Conservation (phyloP, 1,140 invertebrate species). For the Pseudobourletiella spinata region DNA sequence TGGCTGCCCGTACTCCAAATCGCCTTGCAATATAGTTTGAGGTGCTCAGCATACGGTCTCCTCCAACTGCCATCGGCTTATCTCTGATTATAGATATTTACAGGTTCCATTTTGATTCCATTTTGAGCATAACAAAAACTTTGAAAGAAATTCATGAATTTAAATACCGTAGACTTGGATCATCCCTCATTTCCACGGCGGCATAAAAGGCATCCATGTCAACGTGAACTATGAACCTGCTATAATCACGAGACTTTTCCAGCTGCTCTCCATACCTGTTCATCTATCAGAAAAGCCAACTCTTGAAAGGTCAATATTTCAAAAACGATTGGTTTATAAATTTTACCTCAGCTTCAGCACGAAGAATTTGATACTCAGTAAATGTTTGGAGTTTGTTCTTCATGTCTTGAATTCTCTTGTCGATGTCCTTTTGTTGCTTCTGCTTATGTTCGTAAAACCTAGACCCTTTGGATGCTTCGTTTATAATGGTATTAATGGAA, state of each 20-base stretch:
- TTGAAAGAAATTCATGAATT: too few relatives aligned
- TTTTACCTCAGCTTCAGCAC: conserved; percentile 41
- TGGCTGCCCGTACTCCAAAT: conserved; percentile 57
- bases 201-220: conserved; percentile 63
- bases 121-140: too few relatives aligned
- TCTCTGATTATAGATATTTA: conserved; percentile 34
- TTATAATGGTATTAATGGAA: conserved; percentile 51
- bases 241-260: conserved; percentile 43
- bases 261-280: conserved; percentile 41
- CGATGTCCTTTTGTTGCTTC: conserved; percentile 42
- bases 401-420: conserved; percentile 45
- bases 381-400: conserved; percentile 38
- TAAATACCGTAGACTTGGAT: conserved; percentile 45
- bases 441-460: conserved; percentile 50
- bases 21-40: conserved; percentile 56
- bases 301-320: too few relatives aligned
- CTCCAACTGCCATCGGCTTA: conserved; percentile 58
- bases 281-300: too few relatives aligned
- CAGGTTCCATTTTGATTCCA: too few relatives aligned
- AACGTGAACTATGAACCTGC: conserved; percentile 51
- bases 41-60: conserved; percentile 53
- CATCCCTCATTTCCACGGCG: conserved; percentile 56
- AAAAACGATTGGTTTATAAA: too few relatives aligned
- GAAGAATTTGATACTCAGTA: conserved; percentile 39
- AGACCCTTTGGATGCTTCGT: conserved; percentile 50